Conservation (phyloP, 2,797 vertebrate species). For the Champsocephalus esox region DNA sequence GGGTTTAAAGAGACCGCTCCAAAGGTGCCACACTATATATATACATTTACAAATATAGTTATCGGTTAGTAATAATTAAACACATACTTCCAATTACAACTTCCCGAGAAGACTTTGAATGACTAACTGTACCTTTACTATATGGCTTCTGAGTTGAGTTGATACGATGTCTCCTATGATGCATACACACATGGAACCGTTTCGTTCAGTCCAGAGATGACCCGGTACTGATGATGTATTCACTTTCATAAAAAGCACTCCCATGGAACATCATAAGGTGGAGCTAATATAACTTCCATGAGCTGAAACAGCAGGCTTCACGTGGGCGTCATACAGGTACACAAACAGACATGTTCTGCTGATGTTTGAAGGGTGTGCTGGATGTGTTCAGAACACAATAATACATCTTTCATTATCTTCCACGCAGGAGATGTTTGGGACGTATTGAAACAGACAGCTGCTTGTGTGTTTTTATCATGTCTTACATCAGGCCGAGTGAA, state of each 20-base stretch:
- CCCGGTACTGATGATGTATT: too few species aligned
- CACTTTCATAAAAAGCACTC: too few species aligned
- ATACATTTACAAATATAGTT: too few species aligned
- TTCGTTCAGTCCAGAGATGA: too few species aligned
- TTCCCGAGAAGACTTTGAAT: background rate
- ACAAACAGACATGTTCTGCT: background rate
- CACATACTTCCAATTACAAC: background rate
- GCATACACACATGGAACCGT: too few species aligned
- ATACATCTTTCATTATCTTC: background rate
- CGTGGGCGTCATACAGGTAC: background rate
- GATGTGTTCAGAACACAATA: background rate
- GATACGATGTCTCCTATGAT: too few species aligned
- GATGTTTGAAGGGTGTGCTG: background rate
- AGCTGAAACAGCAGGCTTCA: background rate
- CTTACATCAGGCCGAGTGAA: slow-evolving; percentile 23
- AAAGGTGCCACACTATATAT: too few species aligned
- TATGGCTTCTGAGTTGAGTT: too few species aligned
- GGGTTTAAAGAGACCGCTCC: too few species aligned
- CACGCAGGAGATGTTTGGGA: background rate
- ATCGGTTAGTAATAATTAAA: too few species aligned
- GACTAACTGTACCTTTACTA: background rate
- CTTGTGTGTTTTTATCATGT: slow-evolving; percentile 17
- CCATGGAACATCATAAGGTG: too few species aligned
- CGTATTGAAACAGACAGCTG: background rate
- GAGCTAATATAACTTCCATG: too few species aligned